phyloP scores from a whole-genome alignment of 2,113 vertebrate species.

The Trematocara macrostoma region DNA sequence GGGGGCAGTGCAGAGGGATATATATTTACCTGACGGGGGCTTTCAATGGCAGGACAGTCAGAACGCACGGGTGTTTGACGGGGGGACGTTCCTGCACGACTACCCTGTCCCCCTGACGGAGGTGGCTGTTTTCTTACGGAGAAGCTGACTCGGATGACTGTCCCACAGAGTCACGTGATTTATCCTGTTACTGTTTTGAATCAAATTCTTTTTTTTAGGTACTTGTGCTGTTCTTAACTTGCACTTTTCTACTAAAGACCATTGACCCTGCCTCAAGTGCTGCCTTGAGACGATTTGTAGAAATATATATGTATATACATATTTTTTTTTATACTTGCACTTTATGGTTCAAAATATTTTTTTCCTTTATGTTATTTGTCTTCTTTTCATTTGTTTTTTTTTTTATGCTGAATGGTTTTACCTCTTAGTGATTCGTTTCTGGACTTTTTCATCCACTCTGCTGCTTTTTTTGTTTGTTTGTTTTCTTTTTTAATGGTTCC shows the following conservation, averaged over 20 bases:
- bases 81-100: slow-evolving; percentile 79
- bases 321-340: slow-evolving; percentile 74
- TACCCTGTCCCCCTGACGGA: slow-evolving; percentile 77
- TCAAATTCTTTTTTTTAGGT: slow-evolving; percentile 20
- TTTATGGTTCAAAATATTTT: slow-evolving; percentile 69
- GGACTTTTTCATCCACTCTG: slow-evolving; percentile 20
- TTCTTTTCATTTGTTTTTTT: not conserved
- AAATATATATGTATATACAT: not conserved
- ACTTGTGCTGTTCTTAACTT: slow-evolving; percentile 70
- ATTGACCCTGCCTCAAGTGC: slow-evolving; percentile 59
- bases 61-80: slow-evolving; percentile 78
- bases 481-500: not conserved
- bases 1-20: slow-evolving; percentile 74
- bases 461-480: not conserved
- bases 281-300: slow-evolving; percentile 59
- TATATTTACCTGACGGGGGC: slow-evolving; percentile 81
- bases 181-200: slow-evolving; percentile 46
- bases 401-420: slow-evolving; percentile 59
- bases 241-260: slow-evolving; percentile 79
- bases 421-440: slow-evolving; percentile 61
- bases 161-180: slow-evolving; percentile 28
- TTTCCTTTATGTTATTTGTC: slow-evolving; percentile 27
- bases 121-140: slow-evolving; percentile 78
- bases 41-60: slow-evolving; percentile 80
- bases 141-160: slow-evolving; percentile 51